These are phyloP conservation scores for Periplaneta americana DNA, from an alignment of 1,140 invertebrate genomes.

Conservation along the genomic window DNA sequence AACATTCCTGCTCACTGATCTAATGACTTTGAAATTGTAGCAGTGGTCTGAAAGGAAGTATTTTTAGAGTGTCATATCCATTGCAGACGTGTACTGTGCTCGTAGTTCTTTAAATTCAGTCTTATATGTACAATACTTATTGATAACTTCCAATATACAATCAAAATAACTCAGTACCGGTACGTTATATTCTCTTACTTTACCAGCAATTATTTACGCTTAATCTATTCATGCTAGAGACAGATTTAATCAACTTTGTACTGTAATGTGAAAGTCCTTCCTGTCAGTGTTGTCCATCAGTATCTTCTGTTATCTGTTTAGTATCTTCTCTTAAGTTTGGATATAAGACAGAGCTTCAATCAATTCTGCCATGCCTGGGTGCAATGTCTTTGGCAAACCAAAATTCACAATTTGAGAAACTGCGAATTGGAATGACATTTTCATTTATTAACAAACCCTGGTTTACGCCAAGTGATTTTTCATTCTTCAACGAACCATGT, in stretches of 20 bases:
- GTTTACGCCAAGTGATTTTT: slow-evolving; percentile 25
- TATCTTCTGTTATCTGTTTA: background rate
- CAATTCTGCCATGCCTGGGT: slow-evolving; percentile 56
- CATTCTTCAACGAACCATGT: slow-evolving; percentile 56
- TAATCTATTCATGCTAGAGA: background rate
- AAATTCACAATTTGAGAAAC: slow-evolving; percentile 64
- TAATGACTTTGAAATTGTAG: too few relatives aligned
- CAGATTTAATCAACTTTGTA: background rate
- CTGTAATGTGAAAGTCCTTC: background rate
- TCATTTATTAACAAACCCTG: slow-evolving; percentile 58
- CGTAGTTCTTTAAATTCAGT: too few relatives aligned
- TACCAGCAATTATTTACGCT: too few relatives aligned
- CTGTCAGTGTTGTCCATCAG: background rate
- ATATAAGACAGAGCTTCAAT: slow-evolving; percentile 34
- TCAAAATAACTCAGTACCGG: too few relatives aligned
- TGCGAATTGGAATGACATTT: slow-evolving; percentile 51
- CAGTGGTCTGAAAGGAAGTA: too few relatives aligned
- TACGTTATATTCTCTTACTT: too few relatives aligned
- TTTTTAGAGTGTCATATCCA: too few relatives aligned
- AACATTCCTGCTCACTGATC: too few relatives aligned
- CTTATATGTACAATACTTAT: too few relatives aligned
- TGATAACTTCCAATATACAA: too few relatives aligned
- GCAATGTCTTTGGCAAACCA: slow-evolving; percentile 70
- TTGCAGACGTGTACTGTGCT: too few relatives aligned
- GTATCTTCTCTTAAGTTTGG: background rate